Evolutionary conservation across 2,113 vertebrate species (phyloP).

Genomic region (Semicossyphus pulcher): DNA sequence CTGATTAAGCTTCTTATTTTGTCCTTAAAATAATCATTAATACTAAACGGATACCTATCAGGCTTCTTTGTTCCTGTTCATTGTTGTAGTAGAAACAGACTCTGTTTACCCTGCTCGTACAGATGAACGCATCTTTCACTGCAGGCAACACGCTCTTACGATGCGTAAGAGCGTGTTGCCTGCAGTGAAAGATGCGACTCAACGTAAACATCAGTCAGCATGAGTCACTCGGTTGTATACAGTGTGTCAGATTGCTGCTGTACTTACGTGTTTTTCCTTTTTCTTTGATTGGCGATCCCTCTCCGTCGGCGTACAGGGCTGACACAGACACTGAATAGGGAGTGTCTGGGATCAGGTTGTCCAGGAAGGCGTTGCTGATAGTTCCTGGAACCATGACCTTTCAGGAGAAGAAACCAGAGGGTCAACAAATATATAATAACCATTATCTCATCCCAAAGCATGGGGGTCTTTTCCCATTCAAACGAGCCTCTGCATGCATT

Average conservation of each 20-base stretch:
- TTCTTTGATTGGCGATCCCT: slow-evolving; percentile 83
- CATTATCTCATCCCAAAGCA: background rate
- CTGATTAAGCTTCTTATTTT: too few species aligned
- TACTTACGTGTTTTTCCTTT: slow-evolving; percentile 91
- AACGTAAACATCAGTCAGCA: background rate
- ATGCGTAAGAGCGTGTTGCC: background rate
- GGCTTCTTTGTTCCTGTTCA: too few species aligned
- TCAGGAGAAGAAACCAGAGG: background rate
- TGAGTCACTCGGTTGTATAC: background rate
- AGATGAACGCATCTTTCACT: background rate
- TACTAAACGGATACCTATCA: too few species aligned
- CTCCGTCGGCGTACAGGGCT: slow-evolving; percentile 91
- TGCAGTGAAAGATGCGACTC: background rate
- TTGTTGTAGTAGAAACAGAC: background rate
- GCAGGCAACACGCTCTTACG: background rate
- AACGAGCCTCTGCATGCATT: slow-evolving; percentile 35
- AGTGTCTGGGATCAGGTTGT: slow-evolving; percentile 91
- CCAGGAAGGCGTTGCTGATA: slow-evolving; percentile 87
- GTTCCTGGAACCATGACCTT: slow-evolving; percentile 92
- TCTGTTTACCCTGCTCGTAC: background rate
- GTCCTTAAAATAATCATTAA: too few species aligned
- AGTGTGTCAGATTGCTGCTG: background rate
- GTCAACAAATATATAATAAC: slow-evolving; percentile 11
- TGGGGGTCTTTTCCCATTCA: background rate
- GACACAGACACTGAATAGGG: slow-evolving; percentile 88